A percentile compares a stretch with the other conserved stretches of the same genome.
These are phyloP conservation scores for Tetanocera ferruginea DNA, from an alignment of 2,888 invertebrate species.

Conservation along the genomic window DNA sequence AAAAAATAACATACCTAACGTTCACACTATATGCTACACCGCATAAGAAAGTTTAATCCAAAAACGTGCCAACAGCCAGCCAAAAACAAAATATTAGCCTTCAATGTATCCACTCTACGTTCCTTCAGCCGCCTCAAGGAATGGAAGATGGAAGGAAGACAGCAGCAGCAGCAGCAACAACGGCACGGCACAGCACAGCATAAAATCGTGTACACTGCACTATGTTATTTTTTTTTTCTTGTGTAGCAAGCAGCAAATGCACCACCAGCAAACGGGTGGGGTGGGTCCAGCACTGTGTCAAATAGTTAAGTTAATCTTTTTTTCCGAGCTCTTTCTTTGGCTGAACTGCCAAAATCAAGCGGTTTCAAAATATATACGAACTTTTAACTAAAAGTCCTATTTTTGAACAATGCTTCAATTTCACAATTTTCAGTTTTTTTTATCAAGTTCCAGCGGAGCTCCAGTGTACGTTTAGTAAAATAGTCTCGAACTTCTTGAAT, in stretches of 20 bases:
- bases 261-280: conserved; percentile 20
- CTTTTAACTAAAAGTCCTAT: background rate
- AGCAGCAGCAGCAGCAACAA: conserved; percentile 8
- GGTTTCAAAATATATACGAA: background rate
- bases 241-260: background rate
- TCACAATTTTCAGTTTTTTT: conserved; percentile 17
- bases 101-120: background rate
- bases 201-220: background rate
- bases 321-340: background rate
- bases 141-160: background rate
- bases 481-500: background rate
- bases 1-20: background rate
- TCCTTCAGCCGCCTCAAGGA: background rate
- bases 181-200: background rate
- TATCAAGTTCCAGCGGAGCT: background rate
- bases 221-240: background rate
- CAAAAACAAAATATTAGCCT: conserved; percentile 11
- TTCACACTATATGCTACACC: no score
- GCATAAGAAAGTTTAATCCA: no score
- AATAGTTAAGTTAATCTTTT: background rate
- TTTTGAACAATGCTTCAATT: background rate
- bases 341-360: background rate
- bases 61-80: conserved; percentile 14
- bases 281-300: conserved; percentile 15
- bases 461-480: background rate